Percentiles rank a stretch among this genome's conserved stretches.
Evolutionary conservation across 1,140 invertebrate genomes (phyloP).

Genomic region (Liolophura sinensis): DNA sequence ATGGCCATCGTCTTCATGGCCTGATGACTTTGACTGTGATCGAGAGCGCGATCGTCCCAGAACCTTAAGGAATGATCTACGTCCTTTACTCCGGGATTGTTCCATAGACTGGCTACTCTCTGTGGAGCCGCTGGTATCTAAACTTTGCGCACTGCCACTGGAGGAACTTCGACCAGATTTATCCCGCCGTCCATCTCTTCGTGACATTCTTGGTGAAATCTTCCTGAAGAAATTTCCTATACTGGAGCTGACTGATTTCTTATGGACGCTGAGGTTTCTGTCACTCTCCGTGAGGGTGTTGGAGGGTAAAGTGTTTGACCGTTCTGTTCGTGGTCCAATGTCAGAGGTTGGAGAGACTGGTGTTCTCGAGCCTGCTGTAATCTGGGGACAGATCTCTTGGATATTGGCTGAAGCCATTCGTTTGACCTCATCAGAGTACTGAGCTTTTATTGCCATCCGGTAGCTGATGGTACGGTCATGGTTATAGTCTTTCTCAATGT

Average conservation of each 20-base stretch:
- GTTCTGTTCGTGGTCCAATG: constrained; percentile 14
- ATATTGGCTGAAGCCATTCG: constrained; percentile 18
- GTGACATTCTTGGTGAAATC: constrained; percentile 33
- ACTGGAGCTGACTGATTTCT: constrained; percentile 36
- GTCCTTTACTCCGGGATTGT: constrained; percentile 25
- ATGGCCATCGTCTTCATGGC: too few species aligned
- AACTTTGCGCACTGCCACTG: constrained; percentile 28
- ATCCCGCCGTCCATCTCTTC: constrained; percentile 12
- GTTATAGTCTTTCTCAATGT: constrained; percentile 22
- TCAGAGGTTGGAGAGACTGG: not conserved
- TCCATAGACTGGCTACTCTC: constrained; percentile 4
- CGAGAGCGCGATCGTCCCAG: constrained; percentile 14
- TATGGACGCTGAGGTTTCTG: constrained; percentile 15
- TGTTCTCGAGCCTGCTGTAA: too few species aligned
- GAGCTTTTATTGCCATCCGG: constrained; percentile 26
- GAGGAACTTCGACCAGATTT: constrained; percentile 8
- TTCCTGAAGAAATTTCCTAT: constrained; percentile 42
- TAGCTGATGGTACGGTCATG: constrained; percentile 34
- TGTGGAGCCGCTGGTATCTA: constrained; percentile 17
- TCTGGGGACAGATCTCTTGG: constrained; percentile 8
- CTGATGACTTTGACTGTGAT: too few species aligned
- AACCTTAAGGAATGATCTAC: constrained; percentile 39
- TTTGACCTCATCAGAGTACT: constrained; percentile 29
- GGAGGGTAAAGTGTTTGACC: constrained; percentile 25
- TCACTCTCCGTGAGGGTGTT: constrained; percentile 6